Evolutionary conservation across 53 echinoderm and acorn worm species (phyloP), one percentile per base, ranked within the genome.

Genomic region (Crossaster papposus): DNA sequence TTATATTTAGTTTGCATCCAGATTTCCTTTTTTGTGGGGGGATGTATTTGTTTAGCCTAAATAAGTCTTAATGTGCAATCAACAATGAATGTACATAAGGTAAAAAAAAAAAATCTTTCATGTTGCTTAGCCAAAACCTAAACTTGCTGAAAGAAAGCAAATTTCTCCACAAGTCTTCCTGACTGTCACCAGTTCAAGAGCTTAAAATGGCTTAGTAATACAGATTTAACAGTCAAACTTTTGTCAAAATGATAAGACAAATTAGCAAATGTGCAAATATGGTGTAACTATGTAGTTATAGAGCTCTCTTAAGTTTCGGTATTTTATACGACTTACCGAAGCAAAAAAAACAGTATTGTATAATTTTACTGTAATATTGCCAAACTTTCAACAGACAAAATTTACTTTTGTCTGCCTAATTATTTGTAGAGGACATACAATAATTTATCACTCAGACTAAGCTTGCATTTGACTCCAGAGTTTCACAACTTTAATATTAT

Each of bases 121-220:
- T 68, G 28, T 68, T 68, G 11, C 28, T 11, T 26, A 17, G 58
- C 22, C 58, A 58, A 15, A 15, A 20, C 58, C 3, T 14, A 58
- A 58, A 15, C 22, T 58, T 58, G 22, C 58, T 24, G 28, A 68
- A 68, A 12, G 68, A 20, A 68, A 23, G 11, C 17, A 2, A 28
- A 68, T 20, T 64, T 68, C 68, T 24, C 68, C 22, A 68, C 24
- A 68, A 68, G 68, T 68, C 68, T 68, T 68, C 68, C 68, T n/a
- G 68, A 26, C 17, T 8, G 24, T 68, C 11, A 2, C 28, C 17
- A 18, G 6, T 68, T 24, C n/a, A 68, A 68, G 2, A 26, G 28
- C 68, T 23, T 62, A 14, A n/a, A 68, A 26, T 12, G 2, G 4
- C 68, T 26, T 26, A 28, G 22, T 68, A 10, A 68, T 68, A 28